phyloP scores from a whole-genome alignment of 2,888 invertebrate genomes.

The Heliconius hortense region DNA sequence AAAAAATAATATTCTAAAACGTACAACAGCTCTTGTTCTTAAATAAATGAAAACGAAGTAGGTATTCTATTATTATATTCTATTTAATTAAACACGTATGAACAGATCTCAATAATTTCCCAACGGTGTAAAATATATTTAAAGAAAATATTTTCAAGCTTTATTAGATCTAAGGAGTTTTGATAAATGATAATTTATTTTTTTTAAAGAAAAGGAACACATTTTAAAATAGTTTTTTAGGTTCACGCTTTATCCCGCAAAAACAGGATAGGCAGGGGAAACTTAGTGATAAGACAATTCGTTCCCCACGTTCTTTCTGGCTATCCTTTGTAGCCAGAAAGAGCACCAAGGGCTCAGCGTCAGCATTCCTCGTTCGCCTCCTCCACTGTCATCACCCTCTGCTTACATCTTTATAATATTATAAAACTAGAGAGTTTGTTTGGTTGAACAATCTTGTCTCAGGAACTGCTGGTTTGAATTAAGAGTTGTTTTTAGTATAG shows the following conservation, averaged over 20 bases:
- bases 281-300: too few relatives aligned
- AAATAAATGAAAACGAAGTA: constrained; percentile 2
- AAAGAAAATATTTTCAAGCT: constrained; percentile 3
- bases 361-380: too few relatives aligned
- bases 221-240: neutral
- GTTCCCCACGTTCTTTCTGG: too few relatives aligned
- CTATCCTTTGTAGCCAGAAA: too few relatives aligned
- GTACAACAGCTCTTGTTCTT: neutral
- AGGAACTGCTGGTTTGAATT: neutral
- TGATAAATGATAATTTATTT: neutral
- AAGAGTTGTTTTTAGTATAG: too few relatives aligned
- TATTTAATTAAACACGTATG: constrained; percentile 36
- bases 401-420: too few relatives aligned
- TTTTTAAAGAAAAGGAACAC: neutral
- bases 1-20: neutral
- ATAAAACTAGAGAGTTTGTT: neutral
- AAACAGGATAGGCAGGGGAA: too few relatives aligned
- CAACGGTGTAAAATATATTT: constrained; percentile 9
- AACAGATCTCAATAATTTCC: constrained; percentile 35
- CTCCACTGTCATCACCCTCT: too few relatives aligned
- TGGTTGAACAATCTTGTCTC: neutral
- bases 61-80: constrained; percentile 28
- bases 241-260: too few relatives aligned
- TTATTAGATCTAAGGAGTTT: neutral
- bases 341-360: too few relatives aligned